Percentiles rank a stretch among this genome's conserved stretches.
These are phyloP conservation scores for Drosophila macrospina DNA, from an alignment of 2,888 invertebrate genomes.

Conservation along the genomic window DNA sequence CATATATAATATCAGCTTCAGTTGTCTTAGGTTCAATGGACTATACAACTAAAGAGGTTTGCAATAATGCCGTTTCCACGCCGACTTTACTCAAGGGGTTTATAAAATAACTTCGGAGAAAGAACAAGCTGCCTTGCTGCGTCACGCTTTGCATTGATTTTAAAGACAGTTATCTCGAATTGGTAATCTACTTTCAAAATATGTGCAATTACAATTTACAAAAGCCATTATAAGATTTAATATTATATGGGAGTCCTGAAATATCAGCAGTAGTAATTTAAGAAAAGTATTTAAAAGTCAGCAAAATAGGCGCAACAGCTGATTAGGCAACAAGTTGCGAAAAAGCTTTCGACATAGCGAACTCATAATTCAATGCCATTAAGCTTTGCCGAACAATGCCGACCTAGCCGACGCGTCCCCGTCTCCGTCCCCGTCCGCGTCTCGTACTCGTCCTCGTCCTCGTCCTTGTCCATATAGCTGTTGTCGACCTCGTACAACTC, in stretches of 20 bases:
- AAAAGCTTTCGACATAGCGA: constrained; percentile 81
- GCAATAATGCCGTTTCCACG: no score
- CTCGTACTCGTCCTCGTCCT: constrained; percentile 15
- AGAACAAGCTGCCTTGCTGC: no score
- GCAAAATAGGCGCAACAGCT: constrained; percentile 76
- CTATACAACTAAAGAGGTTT: constrained; percentile 20
- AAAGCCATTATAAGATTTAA: no score
- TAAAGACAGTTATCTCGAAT: no score
- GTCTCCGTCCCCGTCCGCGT: neutral
- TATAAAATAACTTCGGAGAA: no score
- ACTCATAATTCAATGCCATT: constrained; percentile 71
- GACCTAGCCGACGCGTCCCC: constrained; percentile 24
- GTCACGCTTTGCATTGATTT: no score
- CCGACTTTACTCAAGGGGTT: no score
- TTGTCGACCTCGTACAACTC: constrained; percentile 51
- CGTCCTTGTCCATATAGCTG: constrained; percentile 15
- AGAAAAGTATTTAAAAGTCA: constrained; percentile 20
- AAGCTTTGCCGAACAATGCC: constrained; percentile 50
- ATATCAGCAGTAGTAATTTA: neutral
- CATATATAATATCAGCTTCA: neutral
- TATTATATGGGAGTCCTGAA: no score
- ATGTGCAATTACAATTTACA: no score
- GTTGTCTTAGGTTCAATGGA: constrained; percentile 35
- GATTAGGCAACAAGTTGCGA: constrained; percentile 84
- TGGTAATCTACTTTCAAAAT: no score